Conservation (phyloP, 2,797 vertebrate genomes). For the Spondyliosoma cantharus region DNA sequence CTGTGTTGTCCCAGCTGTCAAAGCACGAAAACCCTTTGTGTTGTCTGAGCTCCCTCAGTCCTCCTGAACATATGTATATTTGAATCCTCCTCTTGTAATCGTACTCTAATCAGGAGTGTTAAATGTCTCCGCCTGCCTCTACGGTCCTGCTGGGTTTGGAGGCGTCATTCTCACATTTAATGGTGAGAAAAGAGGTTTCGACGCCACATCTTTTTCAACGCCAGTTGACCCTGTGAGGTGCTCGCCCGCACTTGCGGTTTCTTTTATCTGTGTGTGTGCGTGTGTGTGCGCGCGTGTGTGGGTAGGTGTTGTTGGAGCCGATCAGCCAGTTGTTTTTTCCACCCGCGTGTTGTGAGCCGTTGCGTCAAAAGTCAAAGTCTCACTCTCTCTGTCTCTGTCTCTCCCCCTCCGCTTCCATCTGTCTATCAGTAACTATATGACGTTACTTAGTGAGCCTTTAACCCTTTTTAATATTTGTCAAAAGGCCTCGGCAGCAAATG, state of each 20-base stretch:
- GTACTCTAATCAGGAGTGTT: neutral
- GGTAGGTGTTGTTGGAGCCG: conserved; percentile 34
- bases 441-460: conserved; percentile 75
- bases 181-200: conserved; percentile 10
- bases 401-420: conserved; percentile 32
- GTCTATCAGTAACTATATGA: conserved; percentile 59
- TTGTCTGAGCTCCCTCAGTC: neutral
- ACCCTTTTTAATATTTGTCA: conserved; percentile 70
- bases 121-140: conserved; percentile 4
- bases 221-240: conserved; percentile 5
- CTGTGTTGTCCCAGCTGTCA: conserved; percentile 1
- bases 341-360: conserved; percentile 25
- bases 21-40: neutral
- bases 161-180: conserved; percentile 36
- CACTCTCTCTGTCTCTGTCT: conserved; percentile 6
- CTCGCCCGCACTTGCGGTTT: neutral
- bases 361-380: conserved; percentile 61
- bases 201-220: conserved; percentile 14
- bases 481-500: conserved; percentile 51
- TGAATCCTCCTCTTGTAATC: neutral
- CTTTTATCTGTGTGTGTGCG: conserved; percentile 9
- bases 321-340: conserved; percentile 59
- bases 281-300: conserved; percentile 30
- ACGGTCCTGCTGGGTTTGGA: conserved; percentile 2
- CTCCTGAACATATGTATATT: neutral